Conservation (phyloP, 2,797 vertebrate species). For the Microhierax caerulescens region DNA sequence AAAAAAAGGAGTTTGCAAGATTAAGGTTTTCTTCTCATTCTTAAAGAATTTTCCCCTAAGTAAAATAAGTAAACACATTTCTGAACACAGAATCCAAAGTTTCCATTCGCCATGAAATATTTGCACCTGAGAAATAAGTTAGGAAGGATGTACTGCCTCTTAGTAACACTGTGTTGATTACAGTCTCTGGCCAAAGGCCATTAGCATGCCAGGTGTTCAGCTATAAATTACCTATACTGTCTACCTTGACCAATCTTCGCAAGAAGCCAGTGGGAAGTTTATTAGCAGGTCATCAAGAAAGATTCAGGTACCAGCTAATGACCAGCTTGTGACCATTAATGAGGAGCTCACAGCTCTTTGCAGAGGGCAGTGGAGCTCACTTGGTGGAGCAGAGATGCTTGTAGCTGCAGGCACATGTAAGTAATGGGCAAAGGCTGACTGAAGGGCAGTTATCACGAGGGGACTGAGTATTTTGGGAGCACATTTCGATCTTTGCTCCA, state of each 20-base stretch:
- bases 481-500: not conserved
- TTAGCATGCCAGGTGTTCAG: not conserved
- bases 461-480: not conserved
- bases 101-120: not conserved
- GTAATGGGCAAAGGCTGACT: not conserved
- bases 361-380: not conserved
- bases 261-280: slow-evolving; percentile 22
- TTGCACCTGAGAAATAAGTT: slow-evolving; percentile 14
- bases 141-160: not conserved
- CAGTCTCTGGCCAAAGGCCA: not conserved
- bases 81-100: not conserved
- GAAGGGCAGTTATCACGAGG: not conserved
- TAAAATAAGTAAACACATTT: not conserved
- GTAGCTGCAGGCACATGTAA: not conserved
- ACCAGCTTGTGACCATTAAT: not conserved
- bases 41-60: not conserved
- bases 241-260: slow-evolving; percentile 3
- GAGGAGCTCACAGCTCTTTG: not conserved
- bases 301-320: slow-evolving; percentile 1
- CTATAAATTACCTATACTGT: slow-evolving; percentile 33
- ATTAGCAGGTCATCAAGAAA: slow-evolving; percentile 36
- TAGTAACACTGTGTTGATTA: not conserved
- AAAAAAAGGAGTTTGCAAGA: not conserved
- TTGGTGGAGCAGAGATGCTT: not conserved
- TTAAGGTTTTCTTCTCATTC: not conserved